Evolutionary conservation across 2,797 vertebrate genomes (phyloP).

Genomic region (Typhlichthys eigenmanni): DNA sequence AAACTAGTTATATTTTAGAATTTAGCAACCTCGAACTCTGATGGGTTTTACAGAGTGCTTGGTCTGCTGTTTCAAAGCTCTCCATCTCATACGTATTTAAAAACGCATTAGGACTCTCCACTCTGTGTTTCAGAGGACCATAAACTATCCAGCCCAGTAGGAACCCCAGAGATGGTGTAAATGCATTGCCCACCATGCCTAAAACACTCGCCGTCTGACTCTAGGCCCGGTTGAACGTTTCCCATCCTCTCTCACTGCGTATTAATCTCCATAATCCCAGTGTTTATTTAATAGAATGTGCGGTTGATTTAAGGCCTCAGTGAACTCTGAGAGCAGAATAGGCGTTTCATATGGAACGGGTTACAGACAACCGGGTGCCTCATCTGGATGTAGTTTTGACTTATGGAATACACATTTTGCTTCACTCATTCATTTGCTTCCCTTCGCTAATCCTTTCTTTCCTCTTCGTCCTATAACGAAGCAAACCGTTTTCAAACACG

Average conservation of each 20-base stretch:
- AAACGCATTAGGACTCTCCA: not conserved
- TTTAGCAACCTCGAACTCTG: too few species aligned
- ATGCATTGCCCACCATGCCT: conserved; percentile 9
- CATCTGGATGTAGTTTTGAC: conserved; percentile 65
- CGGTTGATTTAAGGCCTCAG: conserved; percentile 47
- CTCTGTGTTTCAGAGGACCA: not conserved
- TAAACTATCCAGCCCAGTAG: not conserved
- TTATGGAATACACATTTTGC: conserved; percentile 56
- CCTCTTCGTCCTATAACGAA: conserved; percentile 34
- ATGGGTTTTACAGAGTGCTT: too few species aligned
- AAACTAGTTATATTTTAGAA: too few species aligned
- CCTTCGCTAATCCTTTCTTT: conserved; percentile 38
- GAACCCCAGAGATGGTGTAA: not conserved
- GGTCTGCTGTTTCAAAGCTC: too few species aligned
- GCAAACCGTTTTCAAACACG: conserved; percentile 37
- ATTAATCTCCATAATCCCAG: conserved; percentile 42
- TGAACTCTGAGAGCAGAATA: conserved; percentile 37
- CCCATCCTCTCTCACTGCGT: conserved; percentile 14
- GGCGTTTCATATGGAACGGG: conserved; percentile 50
- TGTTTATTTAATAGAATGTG: conserved; percentile 48
- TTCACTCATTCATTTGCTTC: conserved; percentile 45
- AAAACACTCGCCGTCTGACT: conserved; percentile 4
- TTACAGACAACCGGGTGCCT: conserved; percentile 38
- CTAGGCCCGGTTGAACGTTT: not conserved
- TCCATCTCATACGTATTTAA: too few species aligned